Base-by-base conservation (phyloP, 2,113 vertebrate species). In the Phrynosoma blainvillii region DNA sequence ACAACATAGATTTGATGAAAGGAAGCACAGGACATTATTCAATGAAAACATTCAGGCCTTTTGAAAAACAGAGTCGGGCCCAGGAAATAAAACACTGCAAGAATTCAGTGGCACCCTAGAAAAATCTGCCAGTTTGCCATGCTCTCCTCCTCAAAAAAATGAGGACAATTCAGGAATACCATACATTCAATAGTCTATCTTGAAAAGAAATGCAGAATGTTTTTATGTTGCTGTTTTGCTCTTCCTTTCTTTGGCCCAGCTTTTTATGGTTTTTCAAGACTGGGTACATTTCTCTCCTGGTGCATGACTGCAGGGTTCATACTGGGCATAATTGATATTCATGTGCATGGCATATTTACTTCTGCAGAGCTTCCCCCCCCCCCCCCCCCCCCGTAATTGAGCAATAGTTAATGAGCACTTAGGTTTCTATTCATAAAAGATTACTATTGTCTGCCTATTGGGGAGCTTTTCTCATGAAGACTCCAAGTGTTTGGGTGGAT, bases 271-370 rank as follows among this genome's bases (percentile, higher is more conserved):
- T 93, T 93, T 89, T 87, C 90, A 90, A 92, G 93, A 92, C 93
- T 88, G 93, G 92, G 90, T 90, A 91, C 92, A 92, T 95, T 93
- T 94, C 89, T 92, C 94, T 94, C 92, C 94, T 94, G 89, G 93
- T 89, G 88, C 93, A 70, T 40, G 20, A 88, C 91, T 52, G 86
- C 77, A 85, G 74, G 92, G 93, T 90, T 94, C 93, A 95, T 93
- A 95, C 95, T 93, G 91, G 92, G 73, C n/a, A 95, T 95, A 95
- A 96, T 89, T 96, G 94, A 94, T 94, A 96, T 95, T 92, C 95
- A 95, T 88, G 92, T 94, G 90, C 93, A 94, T 94, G 94, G 94
- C 91, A 90, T 92, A 92, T 84, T 92, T 89, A 79, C 90, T 93
- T 92, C 95, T 93, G 93, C 89, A 92, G 90, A 90, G 54, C 84